A percentile compares a stretch with the other conserved stretches of the same genome.
These are phyloP conservation scores for Camponotus fellah DNA, from an alignment of 2,888 invertebrate species.

Conservation along the genomic window DNA sequence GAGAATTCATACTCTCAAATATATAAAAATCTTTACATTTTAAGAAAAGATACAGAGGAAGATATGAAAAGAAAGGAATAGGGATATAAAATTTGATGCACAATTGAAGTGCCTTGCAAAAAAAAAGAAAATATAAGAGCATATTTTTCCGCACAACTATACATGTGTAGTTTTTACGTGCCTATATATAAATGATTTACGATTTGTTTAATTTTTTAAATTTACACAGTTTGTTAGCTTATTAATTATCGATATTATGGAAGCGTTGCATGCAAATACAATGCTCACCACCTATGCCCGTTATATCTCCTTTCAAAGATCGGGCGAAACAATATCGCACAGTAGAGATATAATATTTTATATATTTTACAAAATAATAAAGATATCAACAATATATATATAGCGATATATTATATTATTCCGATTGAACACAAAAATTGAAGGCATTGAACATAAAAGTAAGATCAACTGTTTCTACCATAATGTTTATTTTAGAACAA, in stretches of 20 bases:
- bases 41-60: not conserved
- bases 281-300: slow-evolving; percentile 51
- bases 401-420: slow-evolving; percentile 46
- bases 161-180: not conserved
- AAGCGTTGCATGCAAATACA: slow-evolving; percentile 66
- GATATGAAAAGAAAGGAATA: slow-evolving; percentile 15
- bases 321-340: slow-evolving; percentile 51
- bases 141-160: slow-evolving; percentile 6
- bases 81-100: slow-evolving; percentile 43
- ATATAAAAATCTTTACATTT: slow-evolving; percentile 32
- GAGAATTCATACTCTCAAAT: slow-evolving; percentile 33
- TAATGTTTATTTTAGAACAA: slow-evolving; percentile 35
- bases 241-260: slow-evolving; percentile 64
- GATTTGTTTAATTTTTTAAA: slow-evolving; percentile 31
- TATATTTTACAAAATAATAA: slow-evolving; percentile 68
- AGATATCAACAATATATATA: slow-evolving; percentile 62
- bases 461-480: slow-evolving; percentile 50
- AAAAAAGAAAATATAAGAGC: slow-evolving; percentile 48
- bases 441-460: slow-evolving; percentile 69
- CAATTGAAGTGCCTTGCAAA: slow-evolving; percentile 40
- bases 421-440: slow-evolving; percentile 64
- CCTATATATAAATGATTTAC: not conserved
- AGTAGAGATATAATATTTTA: slow-evolving; percentile 28
- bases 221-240: slow-evolving; percentile 44
- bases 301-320: slow-evolving; percentile 61